Percentiles rank a stretch among this genome's conserved stretches.
Evolutionary conservation across 1,140 invertebrate species (phyloP).

Genomic region (Cephus cinctus): DNA sequence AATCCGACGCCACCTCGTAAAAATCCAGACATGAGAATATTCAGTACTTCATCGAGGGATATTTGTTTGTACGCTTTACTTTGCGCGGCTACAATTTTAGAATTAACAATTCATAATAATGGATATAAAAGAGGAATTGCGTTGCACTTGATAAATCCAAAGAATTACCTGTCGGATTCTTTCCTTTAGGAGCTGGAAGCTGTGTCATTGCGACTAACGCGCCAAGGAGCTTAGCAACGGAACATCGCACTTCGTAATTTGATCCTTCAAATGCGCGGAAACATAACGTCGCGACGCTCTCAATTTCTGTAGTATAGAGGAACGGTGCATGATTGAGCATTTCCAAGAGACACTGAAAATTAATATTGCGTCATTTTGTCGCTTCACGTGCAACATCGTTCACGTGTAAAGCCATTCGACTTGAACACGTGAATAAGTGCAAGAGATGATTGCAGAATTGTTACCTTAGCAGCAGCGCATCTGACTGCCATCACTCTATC

Average conservation of each 20-base stretch:
- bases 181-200: conserved; percentile 49
- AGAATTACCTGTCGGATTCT: conserved; percentile 52
- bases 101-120: no score
- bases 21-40: conserved; percentile 92
- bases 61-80: conserved; percentile 61
- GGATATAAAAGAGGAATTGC: no score
- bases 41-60: conserved; percentile 90
- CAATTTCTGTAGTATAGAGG: conserved; percentile 86
- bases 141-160: conserved; percentile 4
- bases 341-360: conserved; percentile 76
- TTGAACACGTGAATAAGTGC: no score
- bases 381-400: no score
- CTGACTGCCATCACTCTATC: conserved; percentile 90
- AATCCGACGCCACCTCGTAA: conserved; percentile 92
- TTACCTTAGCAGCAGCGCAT: conserved; percentile 79
- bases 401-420: no score
- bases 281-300: conserved; percentile 84
- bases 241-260: conserved; percentile 91
- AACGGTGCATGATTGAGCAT: conserved; percentile 88
- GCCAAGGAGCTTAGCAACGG: conserved; percentile 89
- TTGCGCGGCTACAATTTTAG: conserved; percentile 52
- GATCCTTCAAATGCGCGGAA: conserved; percentile 91
- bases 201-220: conserved; percentile 84
- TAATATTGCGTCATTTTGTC: not conserved
- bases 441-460: conserved; percentile 8